Percentiles rank a stretch among this genome's conserved stretches.
Evolutionary conservation across 1,140 invertebrate genomes (phyloP).

Genomic region (Pinna nobilis): DNA sequence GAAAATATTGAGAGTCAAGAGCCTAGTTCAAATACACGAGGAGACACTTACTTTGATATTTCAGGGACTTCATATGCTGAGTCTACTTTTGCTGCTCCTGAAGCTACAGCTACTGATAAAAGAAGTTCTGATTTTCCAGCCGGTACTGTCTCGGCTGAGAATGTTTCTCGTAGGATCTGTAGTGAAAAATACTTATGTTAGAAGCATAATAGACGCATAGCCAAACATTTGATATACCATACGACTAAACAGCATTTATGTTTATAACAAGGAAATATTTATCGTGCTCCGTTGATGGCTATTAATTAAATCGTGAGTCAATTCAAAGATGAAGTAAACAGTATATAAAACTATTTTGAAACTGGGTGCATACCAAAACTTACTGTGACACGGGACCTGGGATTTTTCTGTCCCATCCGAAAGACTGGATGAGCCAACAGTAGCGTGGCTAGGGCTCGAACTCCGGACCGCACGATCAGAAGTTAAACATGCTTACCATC

Average conservation of each 20-base stretch:
- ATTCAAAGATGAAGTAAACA: not conserved
- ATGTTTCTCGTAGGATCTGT: constrained; percentile 44
- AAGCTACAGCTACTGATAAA: constrained; percentile 72
- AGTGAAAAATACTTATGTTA: not conserved
- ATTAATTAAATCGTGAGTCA: not conserved
- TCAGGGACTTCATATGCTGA: constrained; percentile 72
- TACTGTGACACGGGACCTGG: no score
- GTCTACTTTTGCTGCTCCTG: constrained; percentile 70
- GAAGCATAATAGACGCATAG: no score
- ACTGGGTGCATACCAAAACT: no score
- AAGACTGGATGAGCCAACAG: no score
- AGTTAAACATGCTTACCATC: no score
- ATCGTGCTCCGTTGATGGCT: not conserved
- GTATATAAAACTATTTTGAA: not conserved
- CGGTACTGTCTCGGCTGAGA: constrained; percentile 23
- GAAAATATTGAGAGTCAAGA: no score
- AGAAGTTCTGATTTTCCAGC: constrained; percentile 55
- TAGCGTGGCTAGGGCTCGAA: no score
- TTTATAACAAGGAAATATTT: not conserved
- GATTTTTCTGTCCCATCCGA: no score
- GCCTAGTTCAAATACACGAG: no score
- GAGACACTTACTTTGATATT: constrained; percentile 64
- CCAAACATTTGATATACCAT: not conserved
- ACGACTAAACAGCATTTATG: not conserved
- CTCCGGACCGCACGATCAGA: no score